A percentile compares a stretch with the other conserved stretches of the same genome.
phyloP scores from a whole-genome alignment of 2,888 invertebrate species.

The Pyrochroa serraticornis region DNA sequence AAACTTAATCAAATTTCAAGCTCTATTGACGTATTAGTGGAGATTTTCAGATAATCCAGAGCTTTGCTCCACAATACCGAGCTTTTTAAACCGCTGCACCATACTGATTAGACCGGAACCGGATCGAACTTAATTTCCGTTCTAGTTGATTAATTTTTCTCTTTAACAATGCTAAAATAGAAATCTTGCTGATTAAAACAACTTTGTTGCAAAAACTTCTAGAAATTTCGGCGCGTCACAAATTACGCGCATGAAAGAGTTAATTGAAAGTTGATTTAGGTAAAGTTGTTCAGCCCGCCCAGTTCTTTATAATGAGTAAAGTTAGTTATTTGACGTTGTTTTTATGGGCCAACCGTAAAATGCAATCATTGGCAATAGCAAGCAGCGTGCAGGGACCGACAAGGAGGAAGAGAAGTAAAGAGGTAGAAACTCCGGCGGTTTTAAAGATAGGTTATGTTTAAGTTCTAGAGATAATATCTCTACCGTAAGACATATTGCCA shows the following conservation, averaged over 20 bases:
- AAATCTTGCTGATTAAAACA: slow-evolving; percentile 6
- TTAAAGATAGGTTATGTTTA: slow-evolving; percentile 51
- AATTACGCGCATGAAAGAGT: slow-evolving; percentile 8
- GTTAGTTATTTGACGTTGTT: slow-evolving; percentile 7
- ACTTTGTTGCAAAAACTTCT: no score
- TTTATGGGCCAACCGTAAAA: background rate
- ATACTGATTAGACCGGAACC: no score
- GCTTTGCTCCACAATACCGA: slow-evolving; percentile 17
- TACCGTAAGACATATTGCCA: slow-evolving; percentile 54
- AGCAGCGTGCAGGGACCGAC: background rate
- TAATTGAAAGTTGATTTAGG: slow-evolving; percentile 27
- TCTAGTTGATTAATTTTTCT: slow-evolving; percentile 13
- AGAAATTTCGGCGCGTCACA: background rate
- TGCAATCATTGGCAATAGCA: slow-evolving; percentile 7
- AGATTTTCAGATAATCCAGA: slow-evolving; percentile 54
- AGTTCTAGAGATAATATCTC: slow-evolving; percentile 53
- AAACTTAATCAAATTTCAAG: slow-evolving; percentile 58
- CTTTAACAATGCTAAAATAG: slow-evolving; percentile 10
- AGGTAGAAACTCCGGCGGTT: slow-evolving; percentile 44
- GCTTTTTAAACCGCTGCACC: slow-evolving; percentile 7
- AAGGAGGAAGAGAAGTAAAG: slow-evolving; percentile 27
- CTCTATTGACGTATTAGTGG: slow-evolving; percentile 57
- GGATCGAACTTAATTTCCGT: background rate
- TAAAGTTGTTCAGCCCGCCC: slow-evolving; percentile 9
- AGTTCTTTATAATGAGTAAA: slow-evolving; percentile 12